Evolutionary conservation across 2,113 vertebrate species (phyloP).

Genomic region (Xyrauchen texanus): DNA sequence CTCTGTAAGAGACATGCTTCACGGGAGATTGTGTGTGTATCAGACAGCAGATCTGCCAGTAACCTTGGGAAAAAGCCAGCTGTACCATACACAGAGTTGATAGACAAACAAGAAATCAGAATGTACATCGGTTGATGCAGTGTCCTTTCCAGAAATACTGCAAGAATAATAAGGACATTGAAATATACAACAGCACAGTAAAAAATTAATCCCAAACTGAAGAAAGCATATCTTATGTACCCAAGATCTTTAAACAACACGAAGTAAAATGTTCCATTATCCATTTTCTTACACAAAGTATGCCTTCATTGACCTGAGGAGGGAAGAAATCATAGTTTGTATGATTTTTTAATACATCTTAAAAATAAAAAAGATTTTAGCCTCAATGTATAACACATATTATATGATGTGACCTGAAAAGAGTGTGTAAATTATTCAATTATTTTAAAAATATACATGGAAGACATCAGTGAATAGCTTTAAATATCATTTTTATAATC

Average conservation of each 20-base stretch:
- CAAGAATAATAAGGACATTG: constrained; percentile 30
- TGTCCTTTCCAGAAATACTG: constrained; percentile 11
- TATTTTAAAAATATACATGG: too few relatives aligned
- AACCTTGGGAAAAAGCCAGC: constrained; percentile 69
- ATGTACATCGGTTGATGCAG: constrained; percentile 47
- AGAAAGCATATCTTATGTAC: constrained; percentile 24
- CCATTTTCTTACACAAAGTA: constrained; percentile 2
- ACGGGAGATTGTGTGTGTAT: constrained; percentile 63
- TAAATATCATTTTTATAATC: too few relatives aligned
- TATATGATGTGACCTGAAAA: too few relatives aligned
- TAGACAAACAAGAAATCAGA: constrained; percentile 59
- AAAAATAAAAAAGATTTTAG: too few relatives aligned
- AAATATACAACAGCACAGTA: constrained; percentile 38
- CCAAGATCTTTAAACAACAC: background rate
- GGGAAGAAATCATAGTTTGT: too few relatives aligned
- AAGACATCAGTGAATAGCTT: too few relatives aligned
- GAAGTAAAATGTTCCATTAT: constrained; percentile 39
- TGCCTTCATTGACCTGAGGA: background rate
- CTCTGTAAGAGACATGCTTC: constrained; percentile 63
- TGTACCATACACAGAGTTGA: constrained; percentile 72
- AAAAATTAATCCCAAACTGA: constrained; percentile 26
- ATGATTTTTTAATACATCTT: too few relatives aligned
- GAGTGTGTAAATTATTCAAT: too few relatives aligned
- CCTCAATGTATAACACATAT: too few relatives aligned
- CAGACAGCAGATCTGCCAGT: constrained; percentile 60